Conservation (phyloP, 2,113 vertebrate genomes). For the Zapornia atra region DNA sequence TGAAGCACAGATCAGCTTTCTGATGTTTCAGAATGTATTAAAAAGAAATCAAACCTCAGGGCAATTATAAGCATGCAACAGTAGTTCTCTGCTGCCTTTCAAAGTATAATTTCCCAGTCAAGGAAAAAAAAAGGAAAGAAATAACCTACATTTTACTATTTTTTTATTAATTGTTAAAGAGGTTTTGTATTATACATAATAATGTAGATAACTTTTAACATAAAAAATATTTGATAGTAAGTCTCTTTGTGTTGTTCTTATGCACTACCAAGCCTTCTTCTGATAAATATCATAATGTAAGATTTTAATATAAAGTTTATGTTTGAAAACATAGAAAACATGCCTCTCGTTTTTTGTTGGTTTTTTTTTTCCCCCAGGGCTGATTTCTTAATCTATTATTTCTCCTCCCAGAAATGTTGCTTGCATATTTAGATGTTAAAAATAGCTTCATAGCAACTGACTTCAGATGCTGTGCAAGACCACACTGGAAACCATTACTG, state of each 20-base stretch:
- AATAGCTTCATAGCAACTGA: not conserved
- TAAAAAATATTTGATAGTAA: not conserved
- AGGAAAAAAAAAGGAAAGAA: not conserved
- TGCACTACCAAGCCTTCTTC: not conserved
- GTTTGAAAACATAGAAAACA: not conserved
- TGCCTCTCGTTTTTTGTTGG: not conserved
- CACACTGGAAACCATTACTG: not conserved
- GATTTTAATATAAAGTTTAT: not conserved
- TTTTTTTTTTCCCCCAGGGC: not conserved
- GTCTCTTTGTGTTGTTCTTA: not conserved
- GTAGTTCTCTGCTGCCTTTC: not conserved
- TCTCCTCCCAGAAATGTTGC: not conserved
- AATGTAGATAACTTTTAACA: not conserved
- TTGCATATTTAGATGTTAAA: conserved; percentile 20
- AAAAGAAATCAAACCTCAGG: conserved; percentile 8
- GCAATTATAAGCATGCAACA: not conserved
- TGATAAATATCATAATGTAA: not conserved
- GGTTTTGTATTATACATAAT: not conserved
- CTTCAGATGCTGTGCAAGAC: not conserved
- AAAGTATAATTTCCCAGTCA: not conserved
- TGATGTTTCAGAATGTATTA: conserved; percentile 28
- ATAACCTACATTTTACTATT: not conserved
- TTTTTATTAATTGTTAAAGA: not conserved
- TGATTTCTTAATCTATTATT: not conserved
- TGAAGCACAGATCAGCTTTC: not conserved